These are phyloP conservation scores for Herpetotheres cachinnans DNA, from an alignment of 2,113 vertebrate genomes.

Conservation along the genomic window DNA sequence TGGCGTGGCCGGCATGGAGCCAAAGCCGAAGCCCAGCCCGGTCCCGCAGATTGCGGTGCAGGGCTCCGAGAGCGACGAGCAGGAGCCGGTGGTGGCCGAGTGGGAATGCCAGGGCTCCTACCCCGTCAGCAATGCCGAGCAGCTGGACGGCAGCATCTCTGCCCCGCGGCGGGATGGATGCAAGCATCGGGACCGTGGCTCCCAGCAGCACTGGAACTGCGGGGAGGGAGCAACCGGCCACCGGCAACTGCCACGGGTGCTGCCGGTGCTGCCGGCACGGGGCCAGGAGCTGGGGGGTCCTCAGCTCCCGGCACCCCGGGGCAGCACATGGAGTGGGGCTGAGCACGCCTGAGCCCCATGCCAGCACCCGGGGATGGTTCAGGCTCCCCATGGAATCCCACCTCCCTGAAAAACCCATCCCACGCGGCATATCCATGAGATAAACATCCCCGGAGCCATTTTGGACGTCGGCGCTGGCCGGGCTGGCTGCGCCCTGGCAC, in stretches of 20 bases:
- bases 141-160: background rate
- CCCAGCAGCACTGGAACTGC: constrained; percentile 6
- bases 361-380: background rate
- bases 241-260: background rate
- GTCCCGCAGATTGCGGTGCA: constrained; percentile 91
- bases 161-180: background rate
- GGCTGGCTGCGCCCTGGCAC: background rate
- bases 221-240: background rate
- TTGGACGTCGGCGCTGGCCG: background rate
- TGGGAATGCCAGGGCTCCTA: constrained; percentile 78
- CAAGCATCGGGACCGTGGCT: background rate
- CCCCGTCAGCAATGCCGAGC: constrained; percentile 28
- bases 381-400: background rate
- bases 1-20: fast-evolving
- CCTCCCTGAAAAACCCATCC: background rate
- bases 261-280: background rate
- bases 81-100: background rate
- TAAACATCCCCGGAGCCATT: background rate
- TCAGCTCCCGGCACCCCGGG: background rate
- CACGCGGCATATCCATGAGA: background rate
- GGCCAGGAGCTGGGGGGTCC: background rate
- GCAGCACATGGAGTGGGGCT: background rate
- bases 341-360: background rate
- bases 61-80: constrained; percentile 82
- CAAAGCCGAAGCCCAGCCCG: constrained; percentile 56